A percentile compares a stretch with the other conserved stretches of the same genome.
These are phyloP conservation scores for Sturnira hondurensis DNA, from an alignment of 2,113 vertebrate genomes.

Conservation along the genomic window DNA sequence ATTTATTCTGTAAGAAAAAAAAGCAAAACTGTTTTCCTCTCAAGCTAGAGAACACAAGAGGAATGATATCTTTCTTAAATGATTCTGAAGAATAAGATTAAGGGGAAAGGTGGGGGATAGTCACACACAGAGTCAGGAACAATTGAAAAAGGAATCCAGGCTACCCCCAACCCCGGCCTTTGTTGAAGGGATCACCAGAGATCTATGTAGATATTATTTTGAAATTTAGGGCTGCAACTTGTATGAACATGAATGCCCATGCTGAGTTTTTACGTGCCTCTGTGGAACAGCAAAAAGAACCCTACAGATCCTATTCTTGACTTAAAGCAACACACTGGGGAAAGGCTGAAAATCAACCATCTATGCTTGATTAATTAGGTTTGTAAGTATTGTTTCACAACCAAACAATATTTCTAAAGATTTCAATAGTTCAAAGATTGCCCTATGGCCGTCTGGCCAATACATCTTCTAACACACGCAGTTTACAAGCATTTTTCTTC, in stretches of 20 bases:
- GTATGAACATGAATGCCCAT: slow-evolving; percentile 68
- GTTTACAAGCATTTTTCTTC: slow-evolving; percentile 89
- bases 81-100: neutral
- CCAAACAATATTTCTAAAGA: slow-evolving; percentile 89
- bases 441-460: slow-evolving; percentile 85
- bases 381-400: slow-evolving; percentile 88
- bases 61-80: slow-evolving; percentile 21
- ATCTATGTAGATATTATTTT: slow-evolving; percentile 58
- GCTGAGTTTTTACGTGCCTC: slow-evolving; percentile 74
- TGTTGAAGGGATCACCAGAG: slow-evolving; percentile 47
- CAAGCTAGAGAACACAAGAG: neutral
- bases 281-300: slow-evolving; percentile 79
- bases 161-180: neutral
- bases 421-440: slow-evolving; percentile 90
- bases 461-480: slow-evolving; percentile 85
- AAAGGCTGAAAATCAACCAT: slow-evolving; percentile 84
- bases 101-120: neutral
- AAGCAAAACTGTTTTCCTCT: neutral
- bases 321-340: slow-evolving; percentile 80
- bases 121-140: neutral
- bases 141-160: slow-evolving; percentile 12
- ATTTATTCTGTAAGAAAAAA: neutral
- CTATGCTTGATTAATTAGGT: slow-evolving; percentile 89
- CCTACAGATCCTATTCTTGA: slow-evolving; percentile 81
- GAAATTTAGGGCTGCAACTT: slow-evolving; percentile 63